Evolutionary conservation across 2,888 invertebrate species (phyloP), one percentile per base, ranked within the genome.

Genomic region (Acrobasis consociella): DNA sequence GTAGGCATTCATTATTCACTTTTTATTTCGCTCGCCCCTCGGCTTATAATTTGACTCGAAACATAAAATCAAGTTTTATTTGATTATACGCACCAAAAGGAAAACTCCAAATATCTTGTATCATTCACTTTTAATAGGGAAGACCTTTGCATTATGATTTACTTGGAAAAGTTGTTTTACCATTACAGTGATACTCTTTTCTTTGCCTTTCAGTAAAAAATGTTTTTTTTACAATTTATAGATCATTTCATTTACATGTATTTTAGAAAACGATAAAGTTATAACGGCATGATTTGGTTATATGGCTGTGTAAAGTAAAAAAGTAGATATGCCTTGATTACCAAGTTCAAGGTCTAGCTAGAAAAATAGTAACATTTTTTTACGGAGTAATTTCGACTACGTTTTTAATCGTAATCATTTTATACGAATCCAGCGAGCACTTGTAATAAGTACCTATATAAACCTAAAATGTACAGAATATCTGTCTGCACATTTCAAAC

Each of bases 31-130:
- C 84, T 86, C 86, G 86, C 89, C 89, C 86, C 86, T 88, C 81
- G 82, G 87, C 89, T 91, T 91, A 90, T 91, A 91, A 92, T 91
- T 91, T 91, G 90, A 90, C 88, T 91, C 81, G 86, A 89, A 91
- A 91, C 90, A 91, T 91, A 91, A 91, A 91, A 91, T 91, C 90
- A 90, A 90, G 90, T 91, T 91, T 89, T 89, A 91, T 91, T 91
- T 90, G 87, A 91, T 91, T 90, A 88, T 83, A 78, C 85, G 85
- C 80, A 83, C 80, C 82, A 85, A 86, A 85, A 84, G 82, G 81
- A 85, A 86, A 86, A 81, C 76, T 77, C 75, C 69, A 78, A 83
- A 86, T 82, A 83, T 85, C 81, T 87, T 82, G 80, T 85, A 84
- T 85, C 82, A 82, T 84, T 85, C 83, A 87, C 81, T 83, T 85